These are phyloP conservation scores for Drymodes brunneopygia DNA, from an alignment of 2,113 vertebrate genomes.

Conservation along the genomic window DNA sequence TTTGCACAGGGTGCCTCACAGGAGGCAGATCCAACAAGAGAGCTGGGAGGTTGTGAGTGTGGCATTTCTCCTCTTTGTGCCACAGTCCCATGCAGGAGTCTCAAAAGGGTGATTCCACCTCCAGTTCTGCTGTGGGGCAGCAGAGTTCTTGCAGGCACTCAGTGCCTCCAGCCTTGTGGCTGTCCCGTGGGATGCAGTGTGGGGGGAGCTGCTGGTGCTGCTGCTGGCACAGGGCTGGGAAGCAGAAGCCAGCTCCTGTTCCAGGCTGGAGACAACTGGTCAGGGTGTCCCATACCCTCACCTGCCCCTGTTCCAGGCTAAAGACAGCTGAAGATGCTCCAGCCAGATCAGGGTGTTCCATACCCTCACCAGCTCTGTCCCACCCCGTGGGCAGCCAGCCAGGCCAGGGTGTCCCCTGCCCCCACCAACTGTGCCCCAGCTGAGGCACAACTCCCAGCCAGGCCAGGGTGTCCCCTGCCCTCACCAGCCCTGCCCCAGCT, in stretches of 20 bases:
- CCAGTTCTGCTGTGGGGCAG: neutral
- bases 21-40: accelerated
- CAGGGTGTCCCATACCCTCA: neutral
- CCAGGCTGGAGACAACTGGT: neutral
- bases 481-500: neutral
- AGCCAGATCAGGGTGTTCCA: too few species aligned
- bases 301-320: neutral
- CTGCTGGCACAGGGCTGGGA: neutral
- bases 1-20: neutral
- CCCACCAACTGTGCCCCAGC: too few species aligned
- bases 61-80: neutral
- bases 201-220: neutral
- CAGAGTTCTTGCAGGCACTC: neutral
- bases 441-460: too few species aligned
- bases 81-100: neutral
- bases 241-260: neutral
- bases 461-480: neutral
- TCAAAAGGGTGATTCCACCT: neutral
- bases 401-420: too few species aligned
- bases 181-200: accelerated
- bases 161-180: neutral
- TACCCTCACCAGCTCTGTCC: too few species aligned
- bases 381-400: too few species aligned
- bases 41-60: neutral
- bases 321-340: too few species aligned